Percentiles rank a stretch among this genome's conserved stretches.
These are phyloP conservation scores for Saxidomus purpurata DNA, from an alignment of 1,140 invertebrate genomes.

Conservation along the genomic window DNA sequence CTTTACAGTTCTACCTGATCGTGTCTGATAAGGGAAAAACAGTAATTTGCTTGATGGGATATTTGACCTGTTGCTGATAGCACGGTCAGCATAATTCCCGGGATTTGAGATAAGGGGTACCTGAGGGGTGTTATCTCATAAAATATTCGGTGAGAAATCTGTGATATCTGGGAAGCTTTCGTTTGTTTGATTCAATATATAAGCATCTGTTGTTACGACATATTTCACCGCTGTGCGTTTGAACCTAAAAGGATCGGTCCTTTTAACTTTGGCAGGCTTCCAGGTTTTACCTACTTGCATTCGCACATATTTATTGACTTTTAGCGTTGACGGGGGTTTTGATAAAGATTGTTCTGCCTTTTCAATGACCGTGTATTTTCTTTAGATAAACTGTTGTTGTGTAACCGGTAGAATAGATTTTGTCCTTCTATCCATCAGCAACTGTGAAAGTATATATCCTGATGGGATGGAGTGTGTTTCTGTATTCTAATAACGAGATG, in stretches of 20 bases:
- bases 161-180: background rate
- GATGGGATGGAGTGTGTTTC: constrained; percentile 56
- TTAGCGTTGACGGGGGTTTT: background rate
- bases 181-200: background rate
- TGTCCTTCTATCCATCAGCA: constrained; percentile 54
- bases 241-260: constrained; percentile 38
- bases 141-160: background rate
- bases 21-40: background rate
- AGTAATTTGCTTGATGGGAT: background rate
- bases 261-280: background rate
- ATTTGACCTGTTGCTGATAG: background rate
- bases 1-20: background rate
- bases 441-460: constrained; percentile 57
- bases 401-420: constrained; percentile 54
- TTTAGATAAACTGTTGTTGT: background rate
- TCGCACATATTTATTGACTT: background rate
- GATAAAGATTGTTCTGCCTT: background rate
- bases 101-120: background rate
- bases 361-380: background rate
- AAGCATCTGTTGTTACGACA: background rate
- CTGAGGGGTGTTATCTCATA: background rate
- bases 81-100: background rate
- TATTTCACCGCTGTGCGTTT: background rate
- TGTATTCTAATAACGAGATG: constrained; percentile 65
- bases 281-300: background rate